Conservation (phyloP, 2,113 vertebrate species). For the Dunckerocampus dactyliophorus region DNA sequence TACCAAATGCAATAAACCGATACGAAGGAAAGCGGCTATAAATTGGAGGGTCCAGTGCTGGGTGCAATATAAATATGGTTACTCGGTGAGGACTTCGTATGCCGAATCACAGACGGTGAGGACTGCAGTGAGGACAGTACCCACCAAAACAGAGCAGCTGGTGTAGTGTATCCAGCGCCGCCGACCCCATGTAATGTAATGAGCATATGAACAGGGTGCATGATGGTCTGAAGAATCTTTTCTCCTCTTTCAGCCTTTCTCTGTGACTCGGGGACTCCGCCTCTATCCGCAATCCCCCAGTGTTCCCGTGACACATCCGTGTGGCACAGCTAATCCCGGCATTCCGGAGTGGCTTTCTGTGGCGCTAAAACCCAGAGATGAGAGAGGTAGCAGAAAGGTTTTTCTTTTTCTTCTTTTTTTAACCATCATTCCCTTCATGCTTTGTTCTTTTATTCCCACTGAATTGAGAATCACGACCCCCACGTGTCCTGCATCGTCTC, state of each 20-base stretch:
- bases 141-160: too few relatives aligned
- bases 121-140: too few relatives aligned
- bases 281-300: background rate
- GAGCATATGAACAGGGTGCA: constrained; percentile 35
- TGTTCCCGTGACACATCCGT: constrained; percentile 44
- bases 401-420: constrained; percentile 13
- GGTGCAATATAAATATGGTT: too few relatives aligned
- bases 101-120: too few relatives aligned
- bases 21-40: too few relatives aligned
- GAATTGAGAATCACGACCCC: constrained; percentile 21
- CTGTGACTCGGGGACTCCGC: background rate
- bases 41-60: too few relatives aligned
- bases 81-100: too few relatives aligned
- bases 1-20: too few relatives aligned
- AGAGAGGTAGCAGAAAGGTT: constrained; percentile 28
- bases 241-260: constrained; percentile 18
- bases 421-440: constrained; percentile 33
- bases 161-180: too few relatives aligned
- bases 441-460: constrained; percentile 50
- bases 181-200: too few relatives aligned
- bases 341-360: constrained; percentile 54
- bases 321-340: constrained; percentile 56
- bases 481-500: constrained; percentile 31
- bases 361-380: constrained; percentile 44
- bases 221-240: background rate